Evolutionary conservation across 1,140 invertebrate genomes (phyloP).

Genomic region (Spodoptera litura): DNA sequence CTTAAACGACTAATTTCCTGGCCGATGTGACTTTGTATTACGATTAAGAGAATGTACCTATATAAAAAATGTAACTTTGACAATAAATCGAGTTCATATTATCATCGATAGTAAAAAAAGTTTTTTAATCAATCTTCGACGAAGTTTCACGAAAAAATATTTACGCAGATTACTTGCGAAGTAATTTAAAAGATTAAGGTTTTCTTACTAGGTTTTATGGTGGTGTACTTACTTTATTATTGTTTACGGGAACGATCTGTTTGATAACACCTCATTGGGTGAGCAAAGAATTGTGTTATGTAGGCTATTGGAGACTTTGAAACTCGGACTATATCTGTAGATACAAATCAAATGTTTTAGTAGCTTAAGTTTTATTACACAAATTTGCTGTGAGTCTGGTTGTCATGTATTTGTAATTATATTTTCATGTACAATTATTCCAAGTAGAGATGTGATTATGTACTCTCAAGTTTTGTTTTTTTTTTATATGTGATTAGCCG

Average conservation of each 20-base stretch:
- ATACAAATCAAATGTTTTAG: too few relatives aligned
- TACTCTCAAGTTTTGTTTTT: too few relatives aligned
- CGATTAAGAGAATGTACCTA: neutral
- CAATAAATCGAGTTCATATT: slow-evolving; percentile 44
- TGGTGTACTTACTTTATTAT: neutral
- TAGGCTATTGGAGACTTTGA: too few relatives aligned
- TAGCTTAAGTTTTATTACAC: too few relatives aligned
- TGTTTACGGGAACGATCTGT: neutral
- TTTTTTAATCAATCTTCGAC: slow-evolving; percentile 53
- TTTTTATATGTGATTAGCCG: too few relatives aligned
- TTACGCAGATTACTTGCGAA: slow-evolving; percentile 37
- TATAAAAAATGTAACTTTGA: slow-evolving; percentile 33
- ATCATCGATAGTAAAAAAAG: slow-evolving; percentile 49
- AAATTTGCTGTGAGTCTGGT: too few relatives aligned
- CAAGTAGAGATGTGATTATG: too few relatives aligned
- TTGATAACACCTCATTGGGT: neutral
- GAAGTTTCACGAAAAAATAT: slow-evolving; percentile 37
- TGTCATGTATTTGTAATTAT: too few relatives aligned
- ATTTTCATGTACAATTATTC: too few relatives aligned
- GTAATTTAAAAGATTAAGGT: slow-evolving; percentile 42
- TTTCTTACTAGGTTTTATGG: slow-evolving; percentile 38
- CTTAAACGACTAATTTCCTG: slow-evolving; percentile 54
- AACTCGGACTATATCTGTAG: too few relatives aligned
- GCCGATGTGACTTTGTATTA: slow-evolving; percentile 46
- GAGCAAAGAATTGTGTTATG: too few relatives aligned